Evolutionary conservation across 2,888 invertebrate species (phyloP), one percentile per base, ranked within the genome.

Genomic region (Litoditis marina): DNA sequence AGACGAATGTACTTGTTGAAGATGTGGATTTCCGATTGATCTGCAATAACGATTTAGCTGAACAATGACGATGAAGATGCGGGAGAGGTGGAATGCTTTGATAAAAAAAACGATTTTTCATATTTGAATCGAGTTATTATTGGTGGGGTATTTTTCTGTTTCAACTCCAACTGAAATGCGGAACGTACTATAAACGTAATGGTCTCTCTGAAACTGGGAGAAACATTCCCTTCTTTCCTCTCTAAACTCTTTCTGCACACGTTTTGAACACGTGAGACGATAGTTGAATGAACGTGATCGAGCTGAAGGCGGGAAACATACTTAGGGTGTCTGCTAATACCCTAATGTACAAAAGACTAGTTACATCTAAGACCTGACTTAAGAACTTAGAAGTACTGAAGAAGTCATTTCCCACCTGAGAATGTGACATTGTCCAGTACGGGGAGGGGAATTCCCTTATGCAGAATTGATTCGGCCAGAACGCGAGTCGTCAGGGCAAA

Each of bases 391-490:
- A 19, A 47, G n/a, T n/a, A 22, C 1, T 22, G 19, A 47, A n/a
- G 22, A 11, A 16, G 13, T 19, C 52, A 25, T 28, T 6, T 13
- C 61, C 60, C 47, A 66, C 72, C 67, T 22, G 76, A 66, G 19
- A 80, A 27, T 22, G 74, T 73, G 19, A 79, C 68, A 64, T 80
- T 79, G 52, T 79, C 79, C 27, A 74, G 63, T 7, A 70, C 62
- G 1, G 79, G 79, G 47, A 79, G 69, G 11, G 77, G 78, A 13
- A 79, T 62, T 13, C 79, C 79, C 1, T 74, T 66, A 13, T 62
- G 55, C 8, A 80, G 63, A 1, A 72, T 62, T 0, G 73, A 64
- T 6, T 73, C 62, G 6, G 73, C 66, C 1, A 71, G 50, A 16
- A 73, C 60, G 27, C 71, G 62, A 28, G 76, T 60, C 8, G 78